Evolutionary conservation across 1,140 invertebrate genomes (phyloP), one percentile per base, ranked within the genome.

Genomic region (Procambarus clarkii): DNA sequence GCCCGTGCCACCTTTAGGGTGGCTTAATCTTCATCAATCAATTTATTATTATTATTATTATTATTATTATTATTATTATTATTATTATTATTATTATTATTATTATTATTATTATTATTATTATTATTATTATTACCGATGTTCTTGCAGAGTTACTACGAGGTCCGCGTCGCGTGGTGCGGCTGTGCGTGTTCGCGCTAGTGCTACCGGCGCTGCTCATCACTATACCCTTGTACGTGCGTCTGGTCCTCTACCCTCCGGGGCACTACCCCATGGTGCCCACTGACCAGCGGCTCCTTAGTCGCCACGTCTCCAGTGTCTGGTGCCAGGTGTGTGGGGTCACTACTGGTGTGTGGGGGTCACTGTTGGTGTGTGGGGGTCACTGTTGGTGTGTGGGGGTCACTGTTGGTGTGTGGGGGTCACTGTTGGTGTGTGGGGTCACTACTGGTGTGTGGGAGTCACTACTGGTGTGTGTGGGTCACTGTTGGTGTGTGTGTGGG

Each of bases 211-310:
- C 95, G 21, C 18, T 96, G 18, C 95, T 97, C 58, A 95, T 97
- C 58, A 95, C 96, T 13, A 94, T 96, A 1, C 96, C 97, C 0
- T 94, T 97, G 48, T 97, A 96, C 93, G 94, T 96, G 92, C 54
- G 92, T 15, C 64, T 91, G 3, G 86, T 93, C 13, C 64, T 91
- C 46, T 92, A 91, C 80, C 89, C 89, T 13, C 95, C 96, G 2
- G 96, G 96, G 93, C 94, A 96, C 91, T 97, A 97, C 93, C 96
- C 96, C 3, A 94, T 97, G 93, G 96, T 96, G n/a, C 96, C 96
- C 94, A 97, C 97, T 0, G 97, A 97, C 94, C 97, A 97, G 95
- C 94, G 97, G 77, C 94, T 97, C 34, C 95, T 97, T 60, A 96
- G 97, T 94, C 95, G 95, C 78, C 96, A 95, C 94, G 95, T 97